Percentiles rank a stretch among this genome's conserved stretches.
These are phyloP conservation scores for Euschistus heros DNA, from an alignment of 1,140 invertebrate genomes.

Conservation along the genomic window DNA sequence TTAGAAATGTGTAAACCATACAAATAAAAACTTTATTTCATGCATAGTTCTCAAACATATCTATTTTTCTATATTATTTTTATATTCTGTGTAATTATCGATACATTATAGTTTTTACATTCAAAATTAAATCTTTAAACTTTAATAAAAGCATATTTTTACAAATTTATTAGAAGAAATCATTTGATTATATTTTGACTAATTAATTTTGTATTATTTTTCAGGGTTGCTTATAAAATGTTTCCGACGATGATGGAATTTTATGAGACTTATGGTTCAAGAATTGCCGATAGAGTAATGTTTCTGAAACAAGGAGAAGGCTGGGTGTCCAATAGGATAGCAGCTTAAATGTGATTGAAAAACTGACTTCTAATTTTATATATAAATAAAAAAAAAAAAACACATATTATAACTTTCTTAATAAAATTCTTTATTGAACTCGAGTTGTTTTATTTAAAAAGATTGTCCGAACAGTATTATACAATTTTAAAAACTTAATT, in stretches of 20 bases:
- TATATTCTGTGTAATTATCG: too few relatives aligned
- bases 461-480: too few relatives aligned
- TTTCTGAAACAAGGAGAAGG: conserved; percentile 28
- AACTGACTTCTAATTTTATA: too few relatives aligned
- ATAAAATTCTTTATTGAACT: too few relatives aligned
- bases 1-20: too few relatives aligned
- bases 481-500: too few relatives aligned
- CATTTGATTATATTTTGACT: neutral
- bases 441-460: too few relatives aligned
- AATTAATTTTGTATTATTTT: conserved; percentile 13
- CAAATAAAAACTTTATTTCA: too few relatives aligned
- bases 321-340: conserved; percentile 22
- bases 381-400: too few relatives aligned
- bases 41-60: too few relatives aligned
- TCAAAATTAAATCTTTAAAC: neutral
- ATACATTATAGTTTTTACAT: neutral
- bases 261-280: conserved; percentile 30
- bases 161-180: neutral
- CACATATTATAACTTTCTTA: too few relatives aligned
- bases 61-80: too few relatives aligned
- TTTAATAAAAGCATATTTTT: neutral
- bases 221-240: conserved; percentile 33
- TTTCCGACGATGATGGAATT: conserved; percentile 32
- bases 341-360: conserved; percentile 13
- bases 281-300: conserved; percentile 32